phyloP scores from a whole-genome alignment of 2,113 vertebrate species.

The Lontra canadensis region DNA sequence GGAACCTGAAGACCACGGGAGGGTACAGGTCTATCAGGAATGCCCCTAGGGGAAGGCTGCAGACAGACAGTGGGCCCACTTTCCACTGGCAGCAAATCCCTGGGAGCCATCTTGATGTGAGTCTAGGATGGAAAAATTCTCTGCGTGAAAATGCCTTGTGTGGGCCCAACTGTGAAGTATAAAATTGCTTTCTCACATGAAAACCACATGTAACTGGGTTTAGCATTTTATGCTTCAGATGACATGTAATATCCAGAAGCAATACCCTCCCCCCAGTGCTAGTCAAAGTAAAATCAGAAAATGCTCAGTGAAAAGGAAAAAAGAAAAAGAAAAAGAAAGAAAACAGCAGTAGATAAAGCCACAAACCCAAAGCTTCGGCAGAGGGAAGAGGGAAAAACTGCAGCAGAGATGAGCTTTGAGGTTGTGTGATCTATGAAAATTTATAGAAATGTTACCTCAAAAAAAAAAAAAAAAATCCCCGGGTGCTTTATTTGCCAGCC shows the following conservation, averaged over 20 bases:
- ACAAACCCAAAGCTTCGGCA: not conserved
- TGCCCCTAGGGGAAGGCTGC: not conserved
- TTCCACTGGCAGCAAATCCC: not conserved
- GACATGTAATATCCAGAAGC: conserved; percentile 23
- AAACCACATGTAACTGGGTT: not conserved
- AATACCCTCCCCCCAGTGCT: not conserved
- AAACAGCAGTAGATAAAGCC: conserved; percentile 9
- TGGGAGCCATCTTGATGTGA: not conserved
- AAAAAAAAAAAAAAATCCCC: conserved; percentile 32
- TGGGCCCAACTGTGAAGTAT: not conserved
- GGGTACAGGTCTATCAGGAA: not conserved
- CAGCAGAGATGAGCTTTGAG: not conserved
- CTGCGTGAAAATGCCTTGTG: not conserved
- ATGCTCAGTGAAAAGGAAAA: not conserved
- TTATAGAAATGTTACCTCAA: conserved; percentile 39
- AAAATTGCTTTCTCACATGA: conserved; percentile 37
- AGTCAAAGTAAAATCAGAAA: conserved; percentile 55
- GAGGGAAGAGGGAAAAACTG: not conserved
- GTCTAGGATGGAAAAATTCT: conserved; percentile 17
- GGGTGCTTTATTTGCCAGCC: conserved; percentile 16
- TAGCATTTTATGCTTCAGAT: not conserved
- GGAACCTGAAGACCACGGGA: not conserved
- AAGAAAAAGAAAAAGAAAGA: not conserved
- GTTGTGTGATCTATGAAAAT: not conserved
- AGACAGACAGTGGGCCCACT: not conserved